Percentiles rank a stretch among this genome's conserved stretches.
Evolutionary conservation across 2,888 invertebrate species (phyloP).

Genomic region (Ormyrus rosae): DNA sequence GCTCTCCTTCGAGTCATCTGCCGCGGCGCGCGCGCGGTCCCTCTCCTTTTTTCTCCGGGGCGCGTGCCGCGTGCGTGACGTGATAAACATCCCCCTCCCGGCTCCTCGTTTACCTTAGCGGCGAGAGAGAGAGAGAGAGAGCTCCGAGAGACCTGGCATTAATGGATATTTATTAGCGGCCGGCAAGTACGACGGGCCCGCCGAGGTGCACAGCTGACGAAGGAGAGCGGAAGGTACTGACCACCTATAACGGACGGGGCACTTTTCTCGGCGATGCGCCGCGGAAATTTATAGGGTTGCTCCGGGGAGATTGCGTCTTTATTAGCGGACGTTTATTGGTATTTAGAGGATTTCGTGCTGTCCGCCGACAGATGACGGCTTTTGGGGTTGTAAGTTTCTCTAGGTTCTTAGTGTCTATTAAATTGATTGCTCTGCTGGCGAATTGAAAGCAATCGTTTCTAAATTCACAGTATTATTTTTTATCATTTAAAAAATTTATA

Average conservation of each 20-base stretch:
- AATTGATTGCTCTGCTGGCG: no score
- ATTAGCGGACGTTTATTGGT: neutral
- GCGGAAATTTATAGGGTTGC: conserved; percentile 3
- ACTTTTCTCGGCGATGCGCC: neutral
- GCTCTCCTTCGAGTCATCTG: conserved; percentile 71
- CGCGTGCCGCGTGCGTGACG: conserved; percentile 66
- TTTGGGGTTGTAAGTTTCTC: no score
- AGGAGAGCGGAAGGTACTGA: neutral
- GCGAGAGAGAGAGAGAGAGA: conserved; percentile 12
- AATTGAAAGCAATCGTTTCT: no score
- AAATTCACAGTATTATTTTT: no score
- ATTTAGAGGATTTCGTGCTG: neutral
- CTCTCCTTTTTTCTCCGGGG: conserved; percentile 47
- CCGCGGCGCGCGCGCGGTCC: conserved; percentile 57
- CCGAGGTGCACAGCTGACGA: conserved; percentile 67
- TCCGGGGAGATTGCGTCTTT: neutral
- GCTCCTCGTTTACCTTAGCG: conserved; percentile 34
- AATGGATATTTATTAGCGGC: conserved; percentile 75
- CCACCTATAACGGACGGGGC: no score
- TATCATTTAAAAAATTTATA: no score
- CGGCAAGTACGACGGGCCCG: conserved; percentile 8
- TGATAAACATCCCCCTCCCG: conserved; percentile 73
- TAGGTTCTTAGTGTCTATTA: no score
- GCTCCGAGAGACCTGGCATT: conserved; percentile 59
- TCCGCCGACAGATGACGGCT: no score